A percentile compares a stretch with the other conserved stretches of the same genome.
phyloP scores from a whole-genome alignment of 1,140 invertebrate genomes.

The Caenorhabditis elegans region WBcel235 BX284605.5:10380501-10381000 shows the following conservation, averaged over 20 bases:
- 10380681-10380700: conserved; percentile 7
- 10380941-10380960: conserved; percentile 10
- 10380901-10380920: conserved; percentile 37
- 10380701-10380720: not conserved
- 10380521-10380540: conserved; percentile 15
- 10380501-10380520: conserved; percentile 5
- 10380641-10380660: conserved; percentile 27
- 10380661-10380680: not conserved
- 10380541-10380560: conserved; percentile 17
- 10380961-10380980: conserved; percentile 29
- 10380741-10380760: conserved; percentile 16
- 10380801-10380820: conserved; percentile 19
- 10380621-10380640: conserved; percentile 28
- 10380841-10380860: conserved; percentile 32
- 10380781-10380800: conserved; percentile 16
- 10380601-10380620: conserved; percentile 35
- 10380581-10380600: conserved; percentile 35
- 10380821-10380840: conserved; percentile 27
- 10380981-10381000: conserved; percentile 35
- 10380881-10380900: conserved; percentile 16
- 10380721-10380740: conserved; percentile 35
- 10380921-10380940: conserved; percentile 23
- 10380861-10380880: conserved; percentile 18
- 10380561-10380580: conserved; percentile 37
- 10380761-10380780: not conserved